Conservation (phyloP, 2,888 invertebrate genomes). For the Cyrtodaria siliqua region DNA sequence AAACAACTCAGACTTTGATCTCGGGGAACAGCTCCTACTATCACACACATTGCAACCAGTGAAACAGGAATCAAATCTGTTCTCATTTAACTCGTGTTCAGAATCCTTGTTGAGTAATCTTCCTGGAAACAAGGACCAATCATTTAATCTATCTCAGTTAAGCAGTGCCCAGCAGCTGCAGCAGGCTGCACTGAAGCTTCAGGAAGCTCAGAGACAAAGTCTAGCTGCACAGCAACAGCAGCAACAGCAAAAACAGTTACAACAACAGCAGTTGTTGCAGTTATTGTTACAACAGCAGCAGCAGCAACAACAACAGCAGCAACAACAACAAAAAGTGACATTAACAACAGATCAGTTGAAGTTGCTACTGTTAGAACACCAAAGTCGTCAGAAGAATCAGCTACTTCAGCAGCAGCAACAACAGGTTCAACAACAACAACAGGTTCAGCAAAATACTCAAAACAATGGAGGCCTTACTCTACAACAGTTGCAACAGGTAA, state of each 20-base stretch:
- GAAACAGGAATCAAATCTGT: constrained; percentile 60
- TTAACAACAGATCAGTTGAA: constrained; percentile 73
- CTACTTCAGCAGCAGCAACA: constrained; percentile 26
- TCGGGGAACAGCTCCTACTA: constrained; percentile 49
- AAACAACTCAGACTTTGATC: constrained; percentile 49
- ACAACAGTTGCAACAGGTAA: constrained; percentile 83
- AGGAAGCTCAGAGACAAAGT: constrained; percentile 51
- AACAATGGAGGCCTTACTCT: constrained; percentile 71
- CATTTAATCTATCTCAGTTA: constrained; percentile 58
- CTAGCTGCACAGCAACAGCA: constrained; percentile 20
- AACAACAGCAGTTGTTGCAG: constrained; percentile 69
- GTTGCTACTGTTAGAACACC: constrained; percentile 73
- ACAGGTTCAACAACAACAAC: constrained; percentile 26
- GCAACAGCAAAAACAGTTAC: constrained; percentile 68
- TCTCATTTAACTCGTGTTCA: constrained; percentile 35
- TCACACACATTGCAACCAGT: constrained; percentile 30
- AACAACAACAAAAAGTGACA: constrained; percentile 62
- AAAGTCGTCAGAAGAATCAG: constrained; percentile 39
- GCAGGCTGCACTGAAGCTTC: constrained; percentile 66
- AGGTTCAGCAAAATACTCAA: constrained; percentile 33
- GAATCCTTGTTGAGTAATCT: constrained; percentile 46
- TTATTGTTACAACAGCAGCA: constrained; percentile 65
- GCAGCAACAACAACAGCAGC: constrained; percentile 66
- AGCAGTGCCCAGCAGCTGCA: constrained; percentile 67
- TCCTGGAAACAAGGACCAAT: constrained; percentile 34